Base-by-base conservation (phyloP, 2,797 vertebrate species). In the Pterois miles region DNA sequence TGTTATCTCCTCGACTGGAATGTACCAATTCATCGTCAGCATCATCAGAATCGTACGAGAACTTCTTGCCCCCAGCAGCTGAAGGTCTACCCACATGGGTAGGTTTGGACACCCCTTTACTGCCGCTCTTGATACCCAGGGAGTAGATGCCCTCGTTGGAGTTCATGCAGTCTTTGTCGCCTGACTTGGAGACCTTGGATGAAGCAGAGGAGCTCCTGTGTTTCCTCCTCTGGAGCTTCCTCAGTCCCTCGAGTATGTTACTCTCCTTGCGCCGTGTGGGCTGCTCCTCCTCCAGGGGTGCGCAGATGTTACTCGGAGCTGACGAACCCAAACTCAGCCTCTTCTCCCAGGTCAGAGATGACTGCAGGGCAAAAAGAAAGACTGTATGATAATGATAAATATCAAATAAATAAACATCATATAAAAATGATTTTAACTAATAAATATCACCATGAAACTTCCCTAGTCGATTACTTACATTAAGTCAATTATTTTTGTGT, bases 81-180 rank as follows among this genome's bases (percentile, higher is more conserved):
- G 74, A 38, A 54, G 86, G 78, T 74, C 93, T 92, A 60, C 93
- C 91, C 50, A 88, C 70, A 18, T 82, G 62, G 25, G 90, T 85
- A 3, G 95, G 92, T 12, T 94, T 96, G 25, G 86, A 85, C 6
- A 90, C 90, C 23, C 86, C 91, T 82, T 95, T 95, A 71, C 91
- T 90, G 22, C 89, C 88, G 63, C 89, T 95, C 85, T 97, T 97
- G 85, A 97, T 92, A 33, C 96, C 97, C 57, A 97, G 95, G 33
- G 97, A 98, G 91, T 98, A 98, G 89, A 98, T 98, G 38, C 97
- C 97, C 94, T 98, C 97, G 1, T 98, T 98, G 43, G 97, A 98
- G 92, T 98, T 96, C 97, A 98, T 98, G 91, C 97, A 98, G 85
- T 98, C 97, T 91, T 97, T 98, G 89, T 96, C 95, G 68, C 96